Evolutionary conservation across 2,113 vertebrate genomes (phyloP).

Genomic region (Sapayoa aenigma): DNA sequence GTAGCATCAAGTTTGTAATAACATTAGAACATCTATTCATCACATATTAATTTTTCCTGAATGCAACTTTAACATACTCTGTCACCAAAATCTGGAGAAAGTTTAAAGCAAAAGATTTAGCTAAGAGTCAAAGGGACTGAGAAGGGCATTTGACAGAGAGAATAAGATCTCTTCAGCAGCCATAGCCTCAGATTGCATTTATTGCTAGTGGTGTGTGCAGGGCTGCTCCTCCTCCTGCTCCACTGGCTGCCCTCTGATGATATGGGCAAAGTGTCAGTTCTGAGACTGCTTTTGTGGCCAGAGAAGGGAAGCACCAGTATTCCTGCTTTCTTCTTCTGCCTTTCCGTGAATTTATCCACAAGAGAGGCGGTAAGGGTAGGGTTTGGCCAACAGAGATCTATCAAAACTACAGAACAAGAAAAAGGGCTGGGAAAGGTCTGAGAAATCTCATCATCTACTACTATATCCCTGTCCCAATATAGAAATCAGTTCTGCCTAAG

Average conservation of each 20-base stretch:
- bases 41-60: neutral
- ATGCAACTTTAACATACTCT: neutral
- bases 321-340: neutral
- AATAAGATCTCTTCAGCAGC: neutral
- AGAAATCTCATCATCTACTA: neutral
- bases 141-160: neutral
- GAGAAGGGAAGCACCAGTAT: neutral
- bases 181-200: neutral
- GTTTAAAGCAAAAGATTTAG: neutral
- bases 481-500: neutral
- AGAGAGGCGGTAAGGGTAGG: neutral
- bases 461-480: neutral
- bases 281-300: neutral
- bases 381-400: neutral
- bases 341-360: neutral
- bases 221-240: neutral
- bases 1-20: neutral
- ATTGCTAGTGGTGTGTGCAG: neutral
- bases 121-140: neutral
- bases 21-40: slow-evolving; percentile 1
- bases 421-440: neutral
- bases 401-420: neutral
- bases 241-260: neutral
- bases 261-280: neutral
- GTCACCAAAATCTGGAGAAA: neutral